A percentile compares a stretch with the other conserved stretches of the same genome.
These are phyloP conservation scores for Beris morrisii DNA, from an alignment of 2,888 invertebrate species.

Conservation along the genomic window DNA sequence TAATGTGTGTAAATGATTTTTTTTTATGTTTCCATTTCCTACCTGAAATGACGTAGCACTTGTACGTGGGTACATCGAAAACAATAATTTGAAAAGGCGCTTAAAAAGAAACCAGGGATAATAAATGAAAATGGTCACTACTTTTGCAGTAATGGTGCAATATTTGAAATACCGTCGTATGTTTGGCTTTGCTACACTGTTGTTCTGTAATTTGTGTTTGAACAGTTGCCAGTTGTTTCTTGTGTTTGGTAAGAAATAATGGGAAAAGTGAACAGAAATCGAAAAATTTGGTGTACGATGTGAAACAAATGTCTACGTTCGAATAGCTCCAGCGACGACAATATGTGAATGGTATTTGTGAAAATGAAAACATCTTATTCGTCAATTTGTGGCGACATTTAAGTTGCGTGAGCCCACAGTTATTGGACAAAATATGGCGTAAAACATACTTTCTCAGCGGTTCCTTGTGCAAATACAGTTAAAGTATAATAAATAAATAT, in stretches of 20 bases:
- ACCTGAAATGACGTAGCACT: no score
- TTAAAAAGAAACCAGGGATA: slow-evolving; percentile 19
- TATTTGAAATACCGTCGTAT: no score
- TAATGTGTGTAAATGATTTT: slow-evolving; percentile 17
- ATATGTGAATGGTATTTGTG: background rate
- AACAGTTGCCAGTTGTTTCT: slow-evolving; percentile 32
- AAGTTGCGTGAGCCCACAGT: no score
- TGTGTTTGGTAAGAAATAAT: background rate
- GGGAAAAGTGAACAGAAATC: no score
- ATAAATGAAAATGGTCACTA: slow-evolving; percentile 30
- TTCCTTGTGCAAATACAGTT: no score
- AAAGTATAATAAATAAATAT: no score
- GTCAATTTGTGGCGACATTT: no score
- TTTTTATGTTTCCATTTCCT: slow-evolving; percentile 22
- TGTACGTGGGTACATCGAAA: slow-evolving; percentile 12
- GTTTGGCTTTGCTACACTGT: no score
- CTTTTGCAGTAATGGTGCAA: slow-evolving; percentile 4
- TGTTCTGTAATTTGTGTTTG: background rate
- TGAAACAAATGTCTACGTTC: background rate
- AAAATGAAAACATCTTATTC: background rate
- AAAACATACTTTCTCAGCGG: no score
- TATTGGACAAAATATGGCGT: no score
- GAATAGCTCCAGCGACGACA: background rate
- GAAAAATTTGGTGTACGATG: background rate
- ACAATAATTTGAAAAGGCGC: slow-evolving; percentile 19